phyloP scores from a whole-genome alignment of 2,888 invertebrate species.

The Scaptomyza flava region DNA sequence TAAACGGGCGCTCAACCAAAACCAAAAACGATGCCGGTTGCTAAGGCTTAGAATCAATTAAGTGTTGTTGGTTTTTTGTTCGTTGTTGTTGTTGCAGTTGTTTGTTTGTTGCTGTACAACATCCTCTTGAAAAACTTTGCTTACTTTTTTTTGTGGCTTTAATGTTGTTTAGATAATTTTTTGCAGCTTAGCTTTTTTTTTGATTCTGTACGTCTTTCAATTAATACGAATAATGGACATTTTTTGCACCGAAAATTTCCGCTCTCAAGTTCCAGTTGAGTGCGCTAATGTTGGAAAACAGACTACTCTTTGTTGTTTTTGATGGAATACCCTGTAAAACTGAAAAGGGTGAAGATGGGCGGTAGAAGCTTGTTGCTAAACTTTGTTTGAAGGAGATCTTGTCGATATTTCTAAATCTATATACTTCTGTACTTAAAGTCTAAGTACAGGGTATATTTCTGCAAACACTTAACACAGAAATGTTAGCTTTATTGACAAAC shows the following conservation, averaged over 20 bases:
- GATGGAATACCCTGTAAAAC: constrained; percentile 17
- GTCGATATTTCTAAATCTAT: background rate
- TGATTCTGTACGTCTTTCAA: constrained; percentile 51
- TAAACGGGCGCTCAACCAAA: constrained; percentile 56
- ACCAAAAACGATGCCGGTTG: constrained; percentile 58
- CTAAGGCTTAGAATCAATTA: constrained; percentile 72
- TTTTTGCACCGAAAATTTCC: constrained; percentile 65
- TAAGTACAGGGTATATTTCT: constrained; percentile 7
- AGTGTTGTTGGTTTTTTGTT: constrained; percentile 16
- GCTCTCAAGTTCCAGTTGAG: constrained; percentile 66
- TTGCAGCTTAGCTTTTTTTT: constrained; percentile 1
- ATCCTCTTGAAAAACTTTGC: constrained; percentile 36
- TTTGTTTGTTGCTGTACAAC: constrained; percentile 26
- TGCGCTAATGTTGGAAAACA: constrained; percentile 59
- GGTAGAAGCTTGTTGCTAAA: too few relatives aligned
- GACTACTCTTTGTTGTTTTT: background rate
- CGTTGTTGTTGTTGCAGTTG: constrained; percentile 23
- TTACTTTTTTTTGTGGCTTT: constrained; percentile 28
- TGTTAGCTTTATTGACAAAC: background rate
- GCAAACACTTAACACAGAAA: background rate
- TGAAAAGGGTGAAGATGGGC: too few relatives aligned
- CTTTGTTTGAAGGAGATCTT: background rate
- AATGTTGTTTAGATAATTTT: constrained; percentile 27
- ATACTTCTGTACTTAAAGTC: background rate
- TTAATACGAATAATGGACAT: constrained; percentile 74